Evolutionary conservation across 1,140 invertebrate genomes (phyloP), one percentile per base, ranked within the genome.

Genomic region (Lepeophtheirus salmonis): DNA sequence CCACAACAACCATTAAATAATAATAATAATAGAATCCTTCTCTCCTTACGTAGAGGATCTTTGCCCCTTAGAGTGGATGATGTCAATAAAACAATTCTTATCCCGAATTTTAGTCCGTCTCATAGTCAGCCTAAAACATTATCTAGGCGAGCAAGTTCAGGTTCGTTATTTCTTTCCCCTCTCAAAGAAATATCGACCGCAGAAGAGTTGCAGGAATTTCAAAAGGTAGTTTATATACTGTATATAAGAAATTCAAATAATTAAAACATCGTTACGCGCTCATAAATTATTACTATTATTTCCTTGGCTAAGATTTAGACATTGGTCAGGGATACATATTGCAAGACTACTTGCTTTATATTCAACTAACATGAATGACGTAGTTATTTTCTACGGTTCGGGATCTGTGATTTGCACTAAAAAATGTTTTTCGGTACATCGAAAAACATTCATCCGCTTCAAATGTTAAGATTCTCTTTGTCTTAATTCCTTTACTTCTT

Each of bases 1-100:
- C n/a, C n/a, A n/a, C n/a, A n/a, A n/a, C n/a, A n/a, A n/a, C 65
- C 53, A 41, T 50, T 20, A 55, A 58, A 49, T 56, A 21, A 10
- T 41, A 41, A n/a, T n/a, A 41, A n/a, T n/a, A 41, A n/a, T n/a
- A 41, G 30, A 6, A 41, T 6, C n/a, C 6, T 10, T 10, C 6
- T 41, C 6, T 10, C 30, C 30, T n/a, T 41, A 6, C 6, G 30
- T 10, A 6, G 30, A n/a, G 30, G 30, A n/a, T 41, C 30, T n/a
- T 41, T 41, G 30, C 30, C 30, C 6, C 30, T 41, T n/a, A 6
- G 30, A n/a, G 30, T n/a, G 30, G 30, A 41, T 41, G 30, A 41
- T 41, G 6, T n/a, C 30, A 41, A n/a, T 41, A 41, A 41, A 41
- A 41, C 30, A 41, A 41, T n/a, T n/a, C 30, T 41, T n/a, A 41